Percentiles rank a stretch among this genome's conserved stretches.
phyloP scores from a whole-genome alignment of 2,797 vertebrate species.

The Dermochelys coriacea region DNA sequence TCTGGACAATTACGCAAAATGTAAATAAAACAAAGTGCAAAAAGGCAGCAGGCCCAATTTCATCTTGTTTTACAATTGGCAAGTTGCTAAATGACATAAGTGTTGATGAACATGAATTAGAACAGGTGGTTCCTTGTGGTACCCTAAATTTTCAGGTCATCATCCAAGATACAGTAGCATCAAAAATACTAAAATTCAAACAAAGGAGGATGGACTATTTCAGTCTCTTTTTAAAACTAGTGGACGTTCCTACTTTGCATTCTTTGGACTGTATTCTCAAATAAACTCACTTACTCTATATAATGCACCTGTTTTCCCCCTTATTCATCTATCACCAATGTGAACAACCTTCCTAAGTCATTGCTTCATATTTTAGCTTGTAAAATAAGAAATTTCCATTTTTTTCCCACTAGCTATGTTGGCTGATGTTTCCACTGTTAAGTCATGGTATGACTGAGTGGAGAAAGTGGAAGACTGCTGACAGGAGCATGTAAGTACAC shows the following conservation, averaged over 20 bases:
- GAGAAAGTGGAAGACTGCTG: slow-evolving; percentile 30
- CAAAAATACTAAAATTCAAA: not conserved
- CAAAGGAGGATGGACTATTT: not conserved
- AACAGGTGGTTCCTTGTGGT: slow-evolving; percentile 10
- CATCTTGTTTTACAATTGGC: slow-evolving; percentile 61
- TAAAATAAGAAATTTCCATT: slow-evolving; percentile 6
- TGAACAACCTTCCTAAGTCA: slow-evolving; percentile 41
- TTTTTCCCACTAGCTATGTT: slow-evolving; percentile 13
- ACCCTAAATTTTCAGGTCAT: slow-evolving; percentile 29
- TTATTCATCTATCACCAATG: not conserved
- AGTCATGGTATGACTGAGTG: fast-evolving
- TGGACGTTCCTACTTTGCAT: not conserved
- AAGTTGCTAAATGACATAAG: slow-evolving; percentile 42
- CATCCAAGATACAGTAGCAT: slow-evolving; percentile 8
- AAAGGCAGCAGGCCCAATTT: slow-evolving; percentile 40
- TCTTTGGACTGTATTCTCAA: not conserved
- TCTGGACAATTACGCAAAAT: slow-evolving; percentile 45
- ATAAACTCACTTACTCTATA: not conserved
- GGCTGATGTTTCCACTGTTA: not conserved
- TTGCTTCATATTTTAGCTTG: slow-evolving; percentile 9
- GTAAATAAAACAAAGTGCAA: slow-evolving; percentile 52
- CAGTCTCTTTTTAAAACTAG: slow-evolving; percentile 9
- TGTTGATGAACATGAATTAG: slow-evolving; percentile 35
- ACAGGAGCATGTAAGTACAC: not conserved
- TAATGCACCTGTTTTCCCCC: not conserved